These are phyloP conservation scores for Scrobipalpa costella DNA, from an alignment of 2,888 invertebrate genomes.

Conservation along the genomic window DNA sequence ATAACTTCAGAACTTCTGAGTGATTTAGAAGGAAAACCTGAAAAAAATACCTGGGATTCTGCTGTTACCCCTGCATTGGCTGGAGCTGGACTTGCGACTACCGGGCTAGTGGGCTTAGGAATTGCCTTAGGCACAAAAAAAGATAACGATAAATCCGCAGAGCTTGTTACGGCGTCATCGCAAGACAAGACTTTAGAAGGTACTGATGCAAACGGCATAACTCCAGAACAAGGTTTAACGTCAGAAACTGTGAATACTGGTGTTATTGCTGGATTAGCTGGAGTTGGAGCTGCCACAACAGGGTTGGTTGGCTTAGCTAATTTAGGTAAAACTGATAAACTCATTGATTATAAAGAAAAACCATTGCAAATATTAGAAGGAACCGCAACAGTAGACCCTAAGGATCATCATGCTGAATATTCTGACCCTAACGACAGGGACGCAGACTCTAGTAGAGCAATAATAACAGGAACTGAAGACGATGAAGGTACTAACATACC, in stretches of 20 bases:
- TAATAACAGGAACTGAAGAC: background rate
- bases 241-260: background rate
- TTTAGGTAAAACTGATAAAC: background rate
- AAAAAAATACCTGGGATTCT: background rate
- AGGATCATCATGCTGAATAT: background rate
- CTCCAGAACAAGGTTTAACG: background rate
- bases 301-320: background rate
- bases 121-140: background rate
- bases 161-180: background rate
- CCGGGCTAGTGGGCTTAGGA: background rate
- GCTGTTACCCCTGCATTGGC: background rate
- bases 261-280: background rate
- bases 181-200: background rate
- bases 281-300: constrained; percentile 1
- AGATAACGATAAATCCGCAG: constrained; percentile 6
- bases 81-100: background rate
- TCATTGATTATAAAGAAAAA: background rate
- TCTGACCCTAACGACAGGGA: background rate
- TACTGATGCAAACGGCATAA: background rate
- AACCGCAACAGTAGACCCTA: background rate
- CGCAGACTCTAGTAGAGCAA: background rate
- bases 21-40: background rate
- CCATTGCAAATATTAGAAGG: background rate
- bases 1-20: background rate
- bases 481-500: background rate